phyloP scores from a whole-genome alignment of 92 coral and sea anemone species.

The Zoanthus gigantus region DNA sequence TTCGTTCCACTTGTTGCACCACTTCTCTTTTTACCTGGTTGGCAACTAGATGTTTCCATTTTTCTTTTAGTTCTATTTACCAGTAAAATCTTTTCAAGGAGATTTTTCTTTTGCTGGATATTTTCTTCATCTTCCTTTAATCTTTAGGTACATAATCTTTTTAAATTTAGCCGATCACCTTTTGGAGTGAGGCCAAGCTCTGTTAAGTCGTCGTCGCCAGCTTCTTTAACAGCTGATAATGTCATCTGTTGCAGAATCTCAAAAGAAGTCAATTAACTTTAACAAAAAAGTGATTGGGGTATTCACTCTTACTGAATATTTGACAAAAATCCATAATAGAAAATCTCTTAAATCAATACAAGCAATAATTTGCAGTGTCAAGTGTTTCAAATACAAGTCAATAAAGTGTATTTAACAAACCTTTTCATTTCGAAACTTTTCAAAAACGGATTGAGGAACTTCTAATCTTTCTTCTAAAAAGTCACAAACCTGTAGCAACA shows the following conservation, averaged over 20 bases:
- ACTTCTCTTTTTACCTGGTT: slow-evolving; percentile 25
- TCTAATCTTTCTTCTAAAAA: neutral
- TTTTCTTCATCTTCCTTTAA: slow-evolving; percentile 42
- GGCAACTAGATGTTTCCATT: slow-evolving; percentile 29
- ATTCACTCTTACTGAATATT: slow-evolving; percentile 3
- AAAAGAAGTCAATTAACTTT: slow-evolving; percentile 9
- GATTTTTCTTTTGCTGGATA: slow-evolving; percentile 51
- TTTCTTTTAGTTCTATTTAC: slow-evolving; percentile 50
- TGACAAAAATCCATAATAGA: neutral
- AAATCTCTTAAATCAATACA: slow-evolving; percentile 17
- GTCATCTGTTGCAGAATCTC: slow-evolving; percentile 46
- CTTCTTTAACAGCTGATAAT: slow-evolving; percentile 47
- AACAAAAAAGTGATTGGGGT: slow-evolving; percentile 4
- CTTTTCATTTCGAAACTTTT: slow-evolving; percentile 11
- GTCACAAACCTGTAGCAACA: neutral
- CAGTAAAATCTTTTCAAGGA: slow-evolving; percentile 48
- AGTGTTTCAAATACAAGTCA: slow-evolving; percentile 4
- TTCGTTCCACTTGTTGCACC: slow-evolving; percentile 21
- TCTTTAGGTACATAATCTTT: slow-evolving; percentile 39
- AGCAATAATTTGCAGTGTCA: slow-evolving; percentile 9
- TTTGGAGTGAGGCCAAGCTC: slow-evolving; percentile 50
- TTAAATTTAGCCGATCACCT: slow-evolving; percentile 50
- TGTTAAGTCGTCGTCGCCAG: slow-evolving; percentile 45
- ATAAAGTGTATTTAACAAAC: neutral
- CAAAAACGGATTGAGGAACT: neutral